These are phyloP conservation scores for Aphidius colemani DNA, from an alignment of 2,888 invertebrate genomes.

Conservation along the genomic window DNA sequence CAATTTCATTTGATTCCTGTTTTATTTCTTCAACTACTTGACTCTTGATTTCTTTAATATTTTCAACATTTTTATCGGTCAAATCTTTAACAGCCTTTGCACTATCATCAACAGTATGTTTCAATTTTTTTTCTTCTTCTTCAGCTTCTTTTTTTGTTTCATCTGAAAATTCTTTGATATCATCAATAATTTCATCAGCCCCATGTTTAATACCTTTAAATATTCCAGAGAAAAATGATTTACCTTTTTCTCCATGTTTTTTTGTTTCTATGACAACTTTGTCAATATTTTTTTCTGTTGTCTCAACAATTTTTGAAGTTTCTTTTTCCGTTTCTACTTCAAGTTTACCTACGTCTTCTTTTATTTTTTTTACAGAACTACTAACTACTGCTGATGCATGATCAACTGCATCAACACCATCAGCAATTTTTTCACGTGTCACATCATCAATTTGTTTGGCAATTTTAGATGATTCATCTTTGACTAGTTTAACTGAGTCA, in stretches of 20 bases:
- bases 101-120: not conserved
- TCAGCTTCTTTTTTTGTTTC: conserved; percentile 34
- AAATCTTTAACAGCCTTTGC: conserved; percentile 7
- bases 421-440: conserved; percentile 32
- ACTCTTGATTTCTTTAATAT: conserved; percentile 35
- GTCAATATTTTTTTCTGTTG: conserved; percentile 30
- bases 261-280: conserved; percentile 35
- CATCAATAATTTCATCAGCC: conserved; percentile 11
- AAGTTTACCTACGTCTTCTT: conserved; percentile 26
- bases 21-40: conserved; percentile 39
- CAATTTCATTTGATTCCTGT: conserved; percentile 33
- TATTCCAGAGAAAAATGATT: conserved; percentile 46
- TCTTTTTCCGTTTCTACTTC: conserved; percentile 33
- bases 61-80: conserved; percentile 35
- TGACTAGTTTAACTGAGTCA: conserved; percentile 26
- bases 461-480: conserved; percentile 33
- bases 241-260: conserved; percentile 43
- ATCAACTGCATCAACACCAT: conserved; percentile 32
- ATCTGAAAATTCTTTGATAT: conserved; percentile 37
- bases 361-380: conserved; percentile 29
- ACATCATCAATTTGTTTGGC: conserved; percentile 21
- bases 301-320: conserved; percentile 28
- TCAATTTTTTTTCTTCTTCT: conserved; percentile 30
- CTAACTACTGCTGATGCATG: conserved; percentile 30
- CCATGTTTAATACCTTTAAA: conserved; percentile 46